These are phyloP conservation scores for Apeltes quadracus DNA, from an alignment of 2,113 vertebrate genomes.

Conservation along the genomic window DNA sequence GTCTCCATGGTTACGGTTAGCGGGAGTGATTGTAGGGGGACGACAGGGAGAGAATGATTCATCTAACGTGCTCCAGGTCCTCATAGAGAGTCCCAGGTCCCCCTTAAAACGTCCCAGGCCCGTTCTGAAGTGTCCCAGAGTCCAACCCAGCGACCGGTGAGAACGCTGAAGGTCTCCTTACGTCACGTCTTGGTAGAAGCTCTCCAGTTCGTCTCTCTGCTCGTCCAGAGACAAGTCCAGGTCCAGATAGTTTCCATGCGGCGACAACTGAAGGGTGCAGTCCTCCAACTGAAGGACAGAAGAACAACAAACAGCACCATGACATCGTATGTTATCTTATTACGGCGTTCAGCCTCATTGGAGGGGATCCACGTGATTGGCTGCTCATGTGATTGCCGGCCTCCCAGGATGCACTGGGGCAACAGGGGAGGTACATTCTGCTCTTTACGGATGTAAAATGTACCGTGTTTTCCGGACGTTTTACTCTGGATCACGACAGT, in stretches of 20 bases:
- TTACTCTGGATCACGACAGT: no score
- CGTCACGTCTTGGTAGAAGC: constrained; percentile 91
- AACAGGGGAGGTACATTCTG: background rate
- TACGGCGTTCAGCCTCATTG: no score
- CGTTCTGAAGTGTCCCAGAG: no score
- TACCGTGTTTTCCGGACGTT: no score
- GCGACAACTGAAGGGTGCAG: constrained; percentile 89
- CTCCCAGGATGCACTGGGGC: constrained; percentile 1
- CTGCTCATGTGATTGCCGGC: background rate
- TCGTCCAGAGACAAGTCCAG: constrained; percentile 90
- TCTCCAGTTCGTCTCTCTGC: constrained; percentile 93
- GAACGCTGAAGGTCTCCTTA: constrained; percentile 69
- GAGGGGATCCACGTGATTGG: background rate
- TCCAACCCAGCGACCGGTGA: background rate
- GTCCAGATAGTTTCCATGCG: constrained; percentile 92
- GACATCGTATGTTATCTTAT: no score
- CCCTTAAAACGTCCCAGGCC: no score
- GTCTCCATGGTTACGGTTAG: no score
- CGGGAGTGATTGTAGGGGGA: no score
- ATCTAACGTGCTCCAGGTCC: no score
- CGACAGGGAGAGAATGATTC: no score
- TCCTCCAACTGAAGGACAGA: constrained; percentile 86
- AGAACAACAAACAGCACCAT: background rate
- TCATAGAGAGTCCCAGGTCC: no score
- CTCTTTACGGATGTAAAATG: no score